Base-by-base conservation (phyloP, 2,888 invertebrate genomes). In the Leptinotarsa haldemani region DNA sequence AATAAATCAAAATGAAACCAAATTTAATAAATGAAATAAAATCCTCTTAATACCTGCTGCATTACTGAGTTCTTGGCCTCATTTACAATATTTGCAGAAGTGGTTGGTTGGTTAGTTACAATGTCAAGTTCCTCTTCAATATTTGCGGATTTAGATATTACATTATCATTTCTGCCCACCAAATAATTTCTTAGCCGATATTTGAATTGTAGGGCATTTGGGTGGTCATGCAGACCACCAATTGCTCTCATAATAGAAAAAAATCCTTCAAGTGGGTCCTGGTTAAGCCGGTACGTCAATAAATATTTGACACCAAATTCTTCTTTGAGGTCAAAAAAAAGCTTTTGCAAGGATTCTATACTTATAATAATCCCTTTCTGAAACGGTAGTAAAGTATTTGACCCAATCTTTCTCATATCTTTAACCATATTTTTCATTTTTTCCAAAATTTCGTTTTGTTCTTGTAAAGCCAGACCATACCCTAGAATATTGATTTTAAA, bases 341-440 rank as follows among this genome's bases (percentile, higher is more conserved):
- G 65, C 53, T 58, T 48, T 63, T 75, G 74, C 65, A 67, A 71
- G 16, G 69, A 74, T 64, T 66, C 48, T 16, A 74, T 76, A 61
- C 74, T 79, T 46, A 76, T 71, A 5, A 81, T 30, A 63, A 79
- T 78, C 63, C 77, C 80, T 74, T 78, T 77, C 75, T 82, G 79
- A 66, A 81, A 81, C 22, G 80, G 80, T 40, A 79, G 63, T n/a
- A 78, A 20, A 64, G 30, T 73, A 56, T 69, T 71, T n/a, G 46
- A 53, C 15, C 65, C 73, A 48, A 74, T 73, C 63, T 73, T 73
- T 69, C 76, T 69, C 61, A 79, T 69, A 69, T 30, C 64, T 25
- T 69, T 48, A n/a, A 78, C 74, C 50, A 63, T 50, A 12, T 71
- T 53, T 70, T 47, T 40, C 76, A 80, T 78, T 22, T 75, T 56